phyloP scores from a whole-genome alignment of 2,888 invertebrate species.

The Hecatera dysodea region DNA sequence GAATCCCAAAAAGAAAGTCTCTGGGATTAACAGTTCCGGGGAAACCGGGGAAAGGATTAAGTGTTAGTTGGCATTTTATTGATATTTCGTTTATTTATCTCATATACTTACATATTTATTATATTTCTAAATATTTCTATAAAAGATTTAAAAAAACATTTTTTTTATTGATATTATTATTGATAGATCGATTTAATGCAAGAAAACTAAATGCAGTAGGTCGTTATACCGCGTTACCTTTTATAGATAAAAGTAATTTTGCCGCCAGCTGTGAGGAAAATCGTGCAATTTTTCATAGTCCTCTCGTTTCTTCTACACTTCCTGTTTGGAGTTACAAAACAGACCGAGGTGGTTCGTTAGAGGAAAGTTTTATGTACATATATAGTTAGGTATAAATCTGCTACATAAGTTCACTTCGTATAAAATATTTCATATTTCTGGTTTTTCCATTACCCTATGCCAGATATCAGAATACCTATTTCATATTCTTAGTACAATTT shows the following conservation, averaged over 20 bases:
- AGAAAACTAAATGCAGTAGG: slow-evolving; percentile 10
- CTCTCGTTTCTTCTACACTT: slow-evolving; percentile 25
- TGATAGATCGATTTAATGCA: neutral
- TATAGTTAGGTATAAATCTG: neutral
- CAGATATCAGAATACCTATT: neutral
- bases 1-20: too few species aligned
- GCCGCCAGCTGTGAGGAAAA: slow-evolving; percentile 45
- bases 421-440: neutral
- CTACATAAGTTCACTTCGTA: too few species aligned
- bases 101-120: too few species aligned
- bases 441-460: neutral
- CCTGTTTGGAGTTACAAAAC: slow-evolving; percentile 21
- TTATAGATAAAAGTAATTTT: slow-evolving; percentile 39
- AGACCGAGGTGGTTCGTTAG: slow-evolving; percentile 11
- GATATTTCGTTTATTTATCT: too few species aligned
- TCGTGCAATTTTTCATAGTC: slow-evolving; percentile 46
- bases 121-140: too few species aligned
- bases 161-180: too few species aligned
- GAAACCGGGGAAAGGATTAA: neutral
- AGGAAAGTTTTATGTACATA: neutral
- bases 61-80: slow-evolving; percentile 6
- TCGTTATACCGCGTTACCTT: slow-evolving; percentile 38
- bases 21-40: too few species aligned
- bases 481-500: too few species aligned
- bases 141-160: too few species aligned